Evolutionary conservation across 1,140 invertebrate genomes (phyloP).

Genomic region (Ylistrum balloti): DNA sequence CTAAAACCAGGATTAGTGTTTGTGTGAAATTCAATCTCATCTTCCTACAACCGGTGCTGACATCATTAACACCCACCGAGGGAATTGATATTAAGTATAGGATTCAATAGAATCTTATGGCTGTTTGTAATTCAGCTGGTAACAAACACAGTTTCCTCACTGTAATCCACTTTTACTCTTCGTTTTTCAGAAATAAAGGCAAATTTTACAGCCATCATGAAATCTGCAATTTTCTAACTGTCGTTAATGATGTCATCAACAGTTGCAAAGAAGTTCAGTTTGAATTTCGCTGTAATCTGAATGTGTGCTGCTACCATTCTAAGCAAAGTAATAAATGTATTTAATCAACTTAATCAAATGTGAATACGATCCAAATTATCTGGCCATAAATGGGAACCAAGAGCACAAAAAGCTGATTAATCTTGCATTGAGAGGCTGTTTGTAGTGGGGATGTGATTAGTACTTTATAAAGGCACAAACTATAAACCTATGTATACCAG

Average conservation of each 20-base stretch:
- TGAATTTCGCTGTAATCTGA: not conserved
- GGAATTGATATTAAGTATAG: no score
- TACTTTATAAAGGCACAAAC: not conserved
- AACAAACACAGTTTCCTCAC: not conserved
- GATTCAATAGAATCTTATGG: no score
- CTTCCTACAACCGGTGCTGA: no score
- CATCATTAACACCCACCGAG: no score
- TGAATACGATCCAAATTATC: not conserved
- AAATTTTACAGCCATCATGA: not conserved
- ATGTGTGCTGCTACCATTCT: not conserved
- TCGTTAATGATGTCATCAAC: slow-evolving; percentile 17
- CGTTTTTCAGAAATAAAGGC: not conserved
- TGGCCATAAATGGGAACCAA: not conserved
- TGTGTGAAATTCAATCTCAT: no score
- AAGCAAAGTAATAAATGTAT: not conserved
- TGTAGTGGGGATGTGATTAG: not conserved
- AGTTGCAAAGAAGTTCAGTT: not conserved
- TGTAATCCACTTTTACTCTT: no score
- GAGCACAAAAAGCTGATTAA: not conserved
- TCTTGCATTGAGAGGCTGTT: not conserved
- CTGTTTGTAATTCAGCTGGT: not conserved
- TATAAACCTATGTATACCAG: not conserved
- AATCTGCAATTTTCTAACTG: not conserved
- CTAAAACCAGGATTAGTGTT: no score
- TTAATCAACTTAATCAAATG: slow-evolving; percentile 2